Evolutionary conservation across 2,113 vertebrate species (phyloP).

Genomic region (Ascaphus truei): DNA sequence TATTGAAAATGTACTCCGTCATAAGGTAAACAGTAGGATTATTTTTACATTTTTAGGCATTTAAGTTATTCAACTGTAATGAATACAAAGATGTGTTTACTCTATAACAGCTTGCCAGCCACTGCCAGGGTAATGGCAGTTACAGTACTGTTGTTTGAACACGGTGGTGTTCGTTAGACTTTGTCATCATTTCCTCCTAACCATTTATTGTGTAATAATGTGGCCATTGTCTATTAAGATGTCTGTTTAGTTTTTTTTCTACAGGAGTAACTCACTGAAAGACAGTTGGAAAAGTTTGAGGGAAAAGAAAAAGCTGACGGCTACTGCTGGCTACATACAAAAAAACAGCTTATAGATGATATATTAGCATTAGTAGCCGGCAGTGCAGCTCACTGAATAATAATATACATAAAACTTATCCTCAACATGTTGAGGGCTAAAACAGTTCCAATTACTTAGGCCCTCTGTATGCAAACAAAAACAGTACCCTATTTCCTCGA

Average conservation of each 20-base stretch:
- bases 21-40: too few relatives aligned
- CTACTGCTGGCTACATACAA: too few relatives aligned
- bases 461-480: too few relatives aligned
- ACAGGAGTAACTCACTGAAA: background rate
- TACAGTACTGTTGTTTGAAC: slow-evolving; percentile 7
- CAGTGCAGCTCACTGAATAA: too few relatives aligned
- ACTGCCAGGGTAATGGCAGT: slow-evolving; percentile 5
- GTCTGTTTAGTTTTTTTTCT: background rate
- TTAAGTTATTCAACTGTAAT: background rate
- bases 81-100: slow-evolving; percentile 7
- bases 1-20: too few relatives aligned
- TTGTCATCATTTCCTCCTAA: background rate
- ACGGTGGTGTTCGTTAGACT: background rate
- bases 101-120: background rate
- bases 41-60: background rate
- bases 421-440: too few relatives aligned
- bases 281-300: background rate
- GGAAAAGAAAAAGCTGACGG: too few relatives aligned
- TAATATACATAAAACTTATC: too few relatives aligned
- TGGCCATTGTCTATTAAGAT: background rate
- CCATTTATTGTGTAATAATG: background rate
- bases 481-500: too few relatives aligned
- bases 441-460: too few relatives aligned
- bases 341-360: too few relatives aligned
- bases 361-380: too few relatives aligned